Evolutionary conservation across 1,140 invertebrate genomes (phyloP), one percentile per base, ranked within the genome.

Genomic region (Aphelenchoides avenae): DNA sequence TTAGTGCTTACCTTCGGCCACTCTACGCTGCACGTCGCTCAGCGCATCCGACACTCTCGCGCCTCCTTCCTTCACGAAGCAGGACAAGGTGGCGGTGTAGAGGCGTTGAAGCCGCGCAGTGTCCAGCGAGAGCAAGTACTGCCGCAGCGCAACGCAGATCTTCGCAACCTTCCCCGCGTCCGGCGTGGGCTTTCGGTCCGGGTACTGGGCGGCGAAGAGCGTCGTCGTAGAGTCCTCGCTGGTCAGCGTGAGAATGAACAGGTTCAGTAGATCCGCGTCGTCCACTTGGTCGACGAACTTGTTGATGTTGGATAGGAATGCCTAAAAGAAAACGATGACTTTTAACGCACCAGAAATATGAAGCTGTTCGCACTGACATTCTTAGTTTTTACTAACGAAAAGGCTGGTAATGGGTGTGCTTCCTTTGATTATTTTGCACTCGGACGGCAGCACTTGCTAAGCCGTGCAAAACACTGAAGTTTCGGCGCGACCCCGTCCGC

Each of bases 231-330:
- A 52, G 41, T 66, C 47, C 13, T 57, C 54, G 13, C 48, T 13
- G 22, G 54, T 43, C 4, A 64, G 62, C 5, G 60, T 44, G 15
- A 52, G 39, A 41, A 70, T 51, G 46, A 76, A 66, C 9, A 76
- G 33, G 22, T 63, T 36, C 43, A 71, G 56, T 5, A 49, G 33
- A 11, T 66, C 64, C 9, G 44, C 61, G 33, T 72, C 50, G 24
- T 79, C 79, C 49, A 87, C 79, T 59, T 85, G 78, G 1, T 80
- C 64, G 50, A 91, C 79, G 79, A 91, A 87, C 61, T 78, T 77
- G 15, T 80, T 62, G 5, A 84, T 78, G 50, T 85, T 82, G 3
- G 78, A 55, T 0, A 85, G 58, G 72, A 89, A 89, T 13, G 33
- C 39, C 55, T 57, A 42, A n/a, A 51, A 51, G 15, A 11, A 11